A percentile compares a stretch with the other conserved stretches of the same genome.
Evolutionary conservation across 2,888 invertebrate species (phyloP).

Genomic region (Andrena dorsata): DNA sequence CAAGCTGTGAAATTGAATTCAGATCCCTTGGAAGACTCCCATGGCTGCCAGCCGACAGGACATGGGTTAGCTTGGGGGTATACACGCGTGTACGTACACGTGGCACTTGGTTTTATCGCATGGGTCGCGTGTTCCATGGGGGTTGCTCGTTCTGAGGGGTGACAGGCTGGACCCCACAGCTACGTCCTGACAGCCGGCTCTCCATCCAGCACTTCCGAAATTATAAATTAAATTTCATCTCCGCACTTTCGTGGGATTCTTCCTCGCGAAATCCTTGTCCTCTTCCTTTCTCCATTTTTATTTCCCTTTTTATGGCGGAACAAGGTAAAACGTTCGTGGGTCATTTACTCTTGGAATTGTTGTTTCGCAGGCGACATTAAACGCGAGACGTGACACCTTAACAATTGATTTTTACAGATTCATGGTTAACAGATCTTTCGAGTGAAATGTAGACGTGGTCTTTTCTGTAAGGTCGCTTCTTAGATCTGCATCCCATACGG

Average conservation of each 20-base stretch:
- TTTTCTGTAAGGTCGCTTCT: neutral
- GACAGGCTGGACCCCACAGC: slow-evolving; percentile 62
- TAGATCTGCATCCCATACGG: neutral
- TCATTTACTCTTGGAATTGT: neutral
- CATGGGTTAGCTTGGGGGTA: slow-evolving; percentile 58
- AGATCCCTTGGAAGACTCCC: slow-evolving; percentile 61
- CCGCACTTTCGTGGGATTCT: slow-evolving; percentile 64
- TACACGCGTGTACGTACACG: slow-evolving; percentile 50
- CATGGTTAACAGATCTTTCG: neutral
- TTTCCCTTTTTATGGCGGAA: neutral
- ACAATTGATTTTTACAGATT: neutral
- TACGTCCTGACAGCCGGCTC: slow-evolving; percentile 69
- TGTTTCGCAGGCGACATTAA: no score
- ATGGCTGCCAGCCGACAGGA: slow-evolving; percentile 69
- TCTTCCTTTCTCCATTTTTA: slow-evolving; percentile 25
- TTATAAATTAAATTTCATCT: slow-evolving; percentile 80
- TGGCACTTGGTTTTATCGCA: slow-evolving; percentile 47
- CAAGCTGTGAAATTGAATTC: slow-evolving; percentile 82
- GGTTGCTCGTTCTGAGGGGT: slow-evolving; percentile 59
- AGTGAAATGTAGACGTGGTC: neutral
- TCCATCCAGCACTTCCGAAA: slow-evolving; percentile 78
- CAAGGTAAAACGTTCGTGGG: neutral
- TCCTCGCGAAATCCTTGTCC: slow-evolving; percentile 51
- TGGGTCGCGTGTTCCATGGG: slow-evolving; percentile 64
- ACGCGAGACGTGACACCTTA: neutral